phyloP scores from a whole-genome alignment of 2,888 invertebrate genomes.

The Drosophila vallismaia region DNA sequence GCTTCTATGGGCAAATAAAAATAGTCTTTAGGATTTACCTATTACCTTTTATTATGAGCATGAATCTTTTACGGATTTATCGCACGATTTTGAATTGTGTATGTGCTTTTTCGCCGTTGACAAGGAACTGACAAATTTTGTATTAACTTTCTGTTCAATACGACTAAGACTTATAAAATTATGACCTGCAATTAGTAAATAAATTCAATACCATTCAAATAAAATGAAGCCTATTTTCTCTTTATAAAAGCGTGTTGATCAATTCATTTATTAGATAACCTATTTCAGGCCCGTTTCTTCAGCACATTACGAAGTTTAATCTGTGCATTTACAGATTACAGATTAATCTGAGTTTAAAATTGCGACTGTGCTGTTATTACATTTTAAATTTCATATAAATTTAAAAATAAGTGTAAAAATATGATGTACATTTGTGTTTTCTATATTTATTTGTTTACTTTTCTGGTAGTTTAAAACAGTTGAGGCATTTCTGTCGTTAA shows the following conservation, averaged over 20 bases:
- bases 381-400: not conserved
- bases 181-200: slow-evolving; percentile 6
- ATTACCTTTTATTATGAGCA: slow-evolving; percentile 18
- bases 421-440: slow-evolving; percentile 53
- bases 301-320: slow-evolving; percentile 30
- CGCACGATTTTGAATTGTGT: slow-evolving; percentile 18
- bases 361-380: slow-evolving; percentile 1
- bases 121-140: slow-evolving; percentile 32
- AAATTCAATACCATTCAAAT: slow-evolving; percentile 11
- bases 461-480: slow-evolving; percentile 73
- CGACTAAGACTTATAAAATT: slow-evolving; percentile 16
- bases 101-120: slow-evolving; percentile 41
- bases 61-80: slow-evolving; percentile 37
- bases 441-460: slow-evolving; percentile 14
- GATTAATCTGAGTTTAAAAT: slow-evolving; percentile 22
- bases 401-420: slow-evolving; percentile 69
- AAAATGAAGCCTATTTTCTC: slow-evolving; percentile 1
- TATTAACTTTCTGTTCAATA: slow-evolving; percentile 40
- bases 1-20: not conserved
- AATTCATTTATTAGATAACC: slow-evolving; percentile 8
- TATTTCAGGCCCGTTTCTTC: slow-evolving; percentile 55
- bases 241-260: slow-evolving; percentile 47
- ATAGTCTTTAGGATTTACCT: slow-evolving; percentile 16
- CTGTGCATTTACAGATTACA: slow-evolving; percentile 52
- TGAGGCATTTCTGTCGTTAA: slow-evolving; percentile 70